Conservation (phyloP, 2,797 vertebrate species). For the Ispidina picta region DNA sequence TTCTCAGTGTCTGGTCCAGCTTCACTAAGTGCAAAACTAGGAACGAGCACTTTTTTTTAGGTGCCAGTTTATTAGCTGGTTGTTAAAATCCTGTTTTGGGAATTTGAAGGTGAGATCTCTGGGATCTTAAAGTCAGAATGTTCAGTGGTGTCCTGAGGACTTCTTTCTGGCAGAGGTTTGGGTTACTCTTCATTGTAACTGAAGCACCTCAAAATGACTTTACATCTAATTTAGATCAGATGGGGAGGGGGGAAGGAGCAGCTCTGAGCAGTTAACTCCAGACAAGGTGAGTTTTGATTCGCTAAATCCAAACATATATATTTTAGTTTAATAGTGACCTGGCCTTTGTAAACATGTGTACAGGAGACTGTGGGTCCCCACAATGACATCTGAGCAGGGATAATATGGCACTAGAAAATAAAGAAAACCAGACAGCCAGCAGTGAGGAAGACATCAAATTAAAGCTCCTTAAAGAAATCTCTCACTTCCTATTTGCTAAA, state of each 20-base stretch:
- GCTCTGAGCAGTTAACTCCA: neutral
- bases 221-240: constrained; percentile 21
- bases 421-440: constrained; percentile 33
- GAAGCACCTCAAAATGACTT: constrained; percentile 3
- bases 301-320: neutral
- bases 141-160: neutral
- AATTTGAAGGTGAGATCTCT: neutral
- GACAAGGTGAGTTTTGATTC: constrained; percentile 52
- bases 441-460: constrained; percentile 10
- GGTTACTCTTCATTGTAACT: neutral
- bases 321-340: constrained; percentile 33
- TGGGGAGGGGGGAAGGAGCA: neutral
- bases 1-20: neutral
- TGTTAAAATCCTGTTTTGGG: constrained; percentile 4
- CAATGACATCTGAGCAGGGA: neutral
- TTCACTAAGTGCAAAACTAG: constrained; percentile 3
- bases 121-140: neutral
- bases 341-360: neutral
- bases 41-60: neutral
- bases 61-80: neutral
- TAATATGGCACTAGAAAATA: constrained; percentile 21
- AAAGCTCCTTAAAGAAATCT: constrained; percentile 29
- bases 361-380: neutral
- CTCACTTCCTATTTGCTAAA: constrained; percentile 39
- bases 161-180: neutral